phyloP scores from a whole-genome alignment of 37 sponge, comb jelly and placozoan species.

The Axinella damicornis region DNA sequence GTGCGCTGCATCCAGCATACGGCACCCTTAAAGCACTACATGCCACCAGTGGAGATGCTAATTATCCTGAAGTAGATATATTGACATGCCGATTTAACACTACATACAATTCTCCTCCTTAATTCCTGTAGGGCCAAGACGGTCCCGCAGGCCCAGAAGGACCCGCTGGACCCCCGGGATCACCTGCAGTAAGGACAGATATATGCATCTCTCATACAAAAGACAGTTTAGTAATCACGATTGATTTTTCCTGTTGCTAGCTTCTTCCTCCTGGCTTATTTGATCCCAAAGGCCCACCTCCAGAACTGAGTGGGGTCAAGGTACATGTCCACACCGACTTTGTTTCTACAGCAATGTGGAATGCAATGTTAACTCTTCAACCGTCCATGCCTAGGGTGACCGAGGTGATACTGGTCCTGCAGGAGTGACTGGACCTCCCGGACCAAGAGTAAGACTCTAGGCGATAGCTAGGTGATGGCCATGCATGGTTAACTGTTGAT shows the following conservation, averaged over 20 bases:
- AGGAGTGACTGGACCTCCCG: constrained; percentile 24
- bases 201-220: neutral
- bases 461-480: neutral
- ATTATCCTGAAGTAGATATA: no score
- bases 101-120: neutral
- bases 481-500: no score
- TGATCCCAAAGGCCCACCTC: constrained; percentile 52
- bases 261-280: constrained; percentile 32
- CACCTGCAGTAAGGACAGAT: constrained; percentile 42
- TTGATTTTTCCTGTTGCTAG: neutral
- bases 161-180: constrained; percentile 62
- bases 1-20: no score
- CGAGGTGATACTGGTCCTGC: neutral
- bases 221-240: neutral
- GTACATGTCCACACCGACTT: no score
- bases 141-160: constrained; percentile 62
- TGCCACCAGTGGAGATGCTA: no score
- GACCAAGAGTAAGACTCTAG: constrained; percentile 39
- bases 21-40: no score
- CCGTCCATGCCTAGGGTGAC: neutral
- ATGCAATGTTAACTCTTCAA: no score
- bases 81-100: neutral
- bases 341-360: no score
- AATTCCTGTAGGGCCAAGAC: constrained; percentile 23
- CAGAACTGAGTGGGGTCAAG: constrained; percentile 50